These are phyloP conservation scores for Puffinus mauretanicus DNA, from an alignment of 2,113 vertebrate species.

Conservation along the genomic window DNA sequence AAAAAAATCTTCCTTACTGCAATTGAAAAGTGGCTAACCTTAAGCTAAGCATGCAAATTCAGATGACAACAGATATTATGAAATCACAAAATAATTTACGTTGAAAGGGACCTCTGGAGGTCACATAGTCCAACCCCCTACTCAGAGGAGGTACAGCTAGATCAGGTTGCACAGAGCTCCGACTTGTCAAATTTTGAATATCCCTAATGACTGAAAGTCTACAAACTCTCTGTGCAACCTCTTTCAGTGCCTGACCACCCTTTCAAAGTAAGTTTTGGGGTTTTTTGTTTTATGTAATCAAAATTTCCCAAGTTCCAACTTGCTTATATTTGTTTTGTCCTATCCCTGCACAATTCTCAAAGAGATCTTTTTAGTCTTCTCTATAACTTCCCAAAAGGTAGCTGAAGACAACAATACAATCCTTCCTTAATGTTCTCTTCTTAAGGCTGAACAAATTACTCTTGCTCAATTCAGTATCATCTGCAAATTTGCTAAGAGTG, in stretches of 20 bases:
- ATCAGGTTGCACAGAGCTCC: not conserved
- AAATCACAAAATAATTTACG: not conserved
- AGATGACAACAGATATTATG: not conserved
- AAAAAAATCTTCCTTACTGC: not conserved
- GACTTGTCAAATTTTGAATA: not conserved
- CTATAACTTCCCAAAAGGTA: not conserved
- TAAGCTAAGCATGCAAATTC: not conserved
- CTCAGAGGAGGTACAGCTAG: not conserved
- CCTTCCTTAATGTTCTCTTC: not conserved
- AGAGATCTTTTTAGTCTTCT: not conserved
- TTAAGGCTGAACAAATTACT: not conserved
- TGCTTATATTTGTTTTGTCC: not conserved
- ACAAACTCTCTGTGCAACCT: not conserved
- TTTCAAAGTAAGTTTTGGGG: not conserved
- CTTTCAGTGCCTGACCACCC: not conserved
- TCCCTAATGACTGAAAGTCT: not conserved
- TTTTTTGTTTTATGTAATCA: not conserved
- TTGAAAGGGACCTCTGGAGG: not conserved
- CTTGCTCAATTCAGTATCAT: not conserved
- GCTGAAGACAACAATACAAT: not conserved
- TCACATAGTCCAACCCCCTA: not conserved
- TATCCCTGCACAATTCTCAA: not conserved
- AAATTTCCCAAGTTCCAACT: not conserved
- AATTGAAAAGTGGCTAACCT: not conserved
- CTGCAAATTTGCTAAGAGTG: not conserved